Percentiles rank a stretch among this genome's conserved stretches.
These are phyloP conservation scores for Lithophane ornitopus DNA, from an alignment of 2,888 invertebrate species.

Conservation along the genomic window DNA sequence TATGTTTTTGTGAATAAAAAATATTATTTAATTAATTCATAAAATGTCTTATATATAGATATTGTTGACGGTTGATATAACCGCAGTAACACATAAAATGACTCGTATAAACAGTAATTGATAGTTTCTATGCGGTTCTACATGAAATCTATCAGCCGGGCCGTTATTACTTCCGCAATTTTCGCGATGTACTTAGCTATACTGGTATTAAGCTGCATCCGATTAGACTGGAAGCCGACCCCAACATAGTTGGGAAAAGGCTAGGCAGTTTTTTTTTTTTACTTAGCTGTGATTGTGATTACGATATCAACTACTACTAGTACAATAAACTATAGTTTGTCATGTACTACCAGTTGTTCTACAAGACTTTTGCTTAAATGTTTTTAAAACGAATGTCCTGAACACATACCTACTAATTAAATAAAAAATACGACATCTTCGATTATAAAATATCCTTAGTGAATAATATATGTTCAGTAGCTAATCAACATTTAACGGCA, in stretches of 20 bases:
- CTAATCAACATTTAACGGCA: neutral
- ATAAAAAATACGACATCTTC: neutral
- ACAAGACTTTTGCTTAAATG: neutral
- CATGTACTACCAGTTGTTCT: neutral
- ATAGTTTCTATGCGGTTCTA: neutral
- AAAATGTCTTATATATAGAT: no score
- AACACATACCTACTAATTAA: neutral
- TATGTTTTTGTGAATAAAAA: no score
- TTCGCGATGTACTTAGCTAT: conserved; percentile 6
- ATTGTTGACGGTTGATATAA: neutral
- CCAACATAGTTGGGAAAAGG: no score
- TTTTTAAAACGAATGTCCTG: neutral
- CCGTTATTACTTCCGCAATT: conserved; percentile 38
- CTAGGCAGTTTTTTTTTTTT: no score
- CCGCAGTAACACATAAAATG: conserved; percentile 2
- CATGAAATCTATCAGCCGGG: conserved; percentile 27
- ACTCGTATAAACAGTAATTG: neutral
- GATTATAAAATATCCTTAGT: neutral
- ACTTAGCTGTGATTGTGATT: conserved; percentile 4
- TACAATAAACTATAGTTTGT: neutral
- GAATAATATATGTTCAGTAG: neutral
- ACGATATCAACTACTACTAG: conserved; percentile 1
- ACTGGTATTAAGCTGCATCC: no score
- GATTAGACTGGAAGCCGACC: no score
- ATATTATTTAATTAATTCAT: no score